Evolutionary conservation across 2,113 vertebrate species (phyloP).

Genomic region (Oreotrochilus melanogaster): DNA sequence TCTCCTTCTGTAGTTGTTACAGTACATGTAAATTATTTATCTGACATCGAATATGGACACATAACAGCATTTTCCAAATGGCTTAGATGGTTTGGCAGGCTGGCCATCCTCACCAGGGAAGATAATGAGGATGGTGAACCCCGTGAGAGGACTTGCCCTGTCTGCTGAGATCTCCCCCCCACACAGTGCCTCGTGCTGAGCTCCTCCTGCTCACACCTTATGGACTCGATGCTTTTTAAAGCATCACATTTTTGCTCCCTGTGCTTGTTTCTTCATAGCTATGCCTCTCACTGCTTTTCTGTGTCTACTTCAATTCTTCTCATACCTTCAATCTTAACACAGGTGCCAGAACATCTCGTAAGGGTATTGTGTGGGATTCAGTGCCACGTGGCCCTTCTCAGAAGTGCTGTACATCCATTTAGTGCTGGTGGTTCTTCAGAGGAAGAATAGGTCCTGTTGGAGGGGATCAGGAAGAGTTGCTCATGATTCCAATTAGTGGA

Average conservation of each 20-base stretch:
- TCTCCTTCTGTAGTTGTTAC: background rate
- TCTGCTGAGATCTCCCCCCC: background rate
- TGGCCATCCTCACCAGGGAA: background rate
- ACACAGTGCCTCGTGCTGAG: background rate
- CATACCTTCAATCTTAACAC: background rate
- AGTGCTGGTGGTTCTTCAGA: background rate
- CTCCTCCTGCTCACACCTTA: background rate
- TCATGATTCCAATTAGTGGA: background rate
- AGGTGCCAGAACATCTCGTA: background rate
- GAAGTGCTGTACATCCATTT: background rate
- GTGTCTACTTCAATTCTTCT: background rate
- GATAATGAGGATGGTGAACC: fast-evolving
- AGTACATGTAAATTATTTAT: background rate
- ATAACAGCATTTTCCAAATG: background rate
- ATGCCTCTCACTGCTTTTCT: background rate
- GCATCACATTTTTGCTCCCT: background rate
- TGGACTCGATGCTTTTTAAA: background rate
- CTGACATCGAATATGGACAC: background rate
- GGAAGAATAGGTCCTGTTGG: background rate
- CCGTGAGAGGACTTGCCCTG: background rate
- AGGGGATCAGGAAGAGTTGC: background rate
- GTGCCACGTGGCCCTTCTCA: background rate
- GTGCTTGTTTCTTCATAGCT: background rate
- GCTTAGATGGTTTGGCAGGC: background rate
- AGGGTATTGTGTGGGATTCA: background rate